Percentiles rank a stretch among this genome's conserved stretches.
These are phyloP conservation scores for Oryctes rhinoceros DNA, from an alignment of 1,140 invertebrate genomes.

Conservation along the genomic window DNA sequence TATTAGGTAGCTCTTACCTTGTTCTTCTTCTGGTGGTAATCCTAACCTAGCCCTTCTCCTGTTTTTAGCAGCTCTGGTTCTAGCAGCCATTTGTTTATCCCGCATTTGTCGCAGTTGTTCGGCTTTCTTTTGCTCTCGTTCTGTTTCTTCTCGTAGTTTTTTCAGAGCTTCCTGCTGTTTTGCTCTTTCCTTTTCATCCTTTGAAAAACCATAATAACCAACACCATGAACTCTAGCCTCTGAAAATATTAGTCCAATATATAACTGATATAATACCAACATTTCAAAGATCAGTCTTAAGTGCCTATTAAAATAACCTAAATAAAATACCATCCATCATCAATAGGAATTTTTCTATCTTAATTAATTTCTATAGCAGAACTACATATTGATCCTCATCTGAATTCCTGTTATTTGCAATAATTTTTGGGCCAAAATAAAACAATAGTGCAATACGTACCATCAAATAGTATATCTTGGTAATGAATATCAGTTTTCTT, in stretches of 20 bases:
- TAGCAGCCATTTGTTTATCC: constrained; percentile 74
- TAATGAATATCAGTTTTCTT: constrained; percentile 80
- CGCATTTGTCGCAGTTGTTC: constrained; percentile 71
- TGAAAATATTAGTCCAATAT: constrained; percentile 58
- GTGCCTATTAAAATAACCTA: too few relatives aligned
- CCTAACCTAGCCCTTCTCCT: constrained; percentile 79
- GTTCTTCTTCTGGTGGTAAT: constrained; percentile 71
- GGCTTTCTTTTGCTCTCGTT: constrained; percentile 71
- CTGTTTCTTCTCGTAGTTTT: constrained; percentile 75
- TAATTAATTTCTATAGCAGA: too few relatives aligned
- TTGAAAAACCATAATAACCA: constrained; percentile 87
- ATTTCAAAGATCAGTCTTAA: background rate
- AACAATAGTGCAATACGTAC: constrained; percentile 60
- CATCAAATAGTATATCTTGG: constrained; percentile 87
- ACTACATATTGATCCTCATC: too few relatives aligned
- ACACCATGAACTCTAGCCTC: constrained; percentile 89
- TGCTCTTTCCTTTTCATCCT: constrained; percentile 77
- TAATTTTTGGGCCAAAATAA: too few relatives aligned
- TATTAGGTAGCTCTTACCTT: constrained; percentile 27
- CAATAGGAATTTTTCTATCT: too few relatives aligned
- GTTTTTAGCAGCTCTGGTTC: constrained; percentile 80
- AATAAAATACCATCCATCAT: too few relatives aligned
- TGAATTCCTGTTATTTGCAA: too few relatives aligned
- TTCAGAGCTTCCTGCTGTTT: constrained; percentile 80
- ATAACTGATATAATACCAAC: too few relatives aligned